A percentile compares a stretch with the other conserved stretches of the same genome.
phyloP scores from a whole-genome alignment of 2,888 invertebrate species.

The Rhabditoides inermis region DNA sequence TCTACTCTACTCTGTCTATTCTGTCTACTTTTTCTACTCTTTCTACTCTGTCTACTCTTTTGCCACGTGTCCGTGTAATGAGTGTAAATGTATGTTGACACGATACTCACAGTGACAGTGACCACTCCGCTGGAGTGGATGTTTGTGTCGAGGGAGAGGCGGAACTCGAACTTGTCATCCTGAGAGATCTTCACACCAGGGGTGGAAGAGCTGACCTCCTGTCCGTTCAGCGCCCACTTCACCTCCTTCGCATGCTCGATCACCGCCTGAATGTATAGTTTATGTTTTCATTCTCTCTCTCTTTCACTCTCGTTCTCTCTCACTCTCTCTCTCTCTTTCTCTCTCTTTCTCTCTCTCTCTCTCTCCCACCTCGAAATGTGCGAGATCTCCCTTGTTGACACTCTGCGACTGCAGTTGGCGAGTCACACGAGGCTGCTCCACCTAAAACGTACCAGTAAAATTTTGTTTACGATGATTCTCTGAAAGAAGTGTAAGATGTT shows the following conservation, averaged over 20 bases:
- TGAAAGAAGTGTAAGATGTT: too few relatives aligned
- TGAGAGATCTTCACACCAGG: slow-evolving; percentile 26
- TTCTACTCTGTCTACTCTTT: too few relatives aligned
- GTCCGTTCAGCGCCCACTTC: slow-evolving; percentile 32
- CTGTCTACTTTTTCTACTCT: too few relatives aligned
- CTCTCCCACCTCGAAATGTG: slow-evolving; percentile 24
- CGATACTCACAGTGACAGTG: slow-evolving; percentile 14
- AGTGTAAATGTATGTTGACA: too few relatives aligned
- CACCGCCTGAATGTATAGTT: slow-evolving; percentile 30
- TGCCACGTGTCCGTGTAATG: too few relatives aligned
- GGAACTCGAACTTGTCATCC: slow-evolving; percentile 38
- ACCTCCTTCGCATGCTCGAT: slow-evolving; percentile 37
- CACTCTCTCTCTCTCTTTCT: neutral
- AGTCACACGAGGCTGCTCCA: slow-evolving; percentile 9
- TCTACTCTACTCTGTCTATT: too few relatives aligned
- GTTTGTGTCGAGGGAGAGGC: slow-evolving; percentile 28
- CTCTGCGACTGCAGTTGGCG: slow-evolving; percentile 26
- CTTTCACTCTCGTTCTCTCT: neutral
- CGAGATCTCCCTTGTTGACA: slow-evolving; percentile 65
- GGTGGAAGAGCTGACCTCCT: slow-evolving; percentile 14
- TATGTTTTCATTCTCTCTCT: neutral
- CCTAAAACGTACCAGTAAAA: too few relatives aligned
- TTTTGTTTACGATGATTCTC: too few relatives aligned
- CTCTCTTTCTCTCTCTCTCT: neutral
- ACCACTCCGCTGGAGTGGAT: slow-evolving; percentile 18